Evolutionary conservation across 2,113 vertebrate genomes (phyloP), one percentile per base, ranked within the genome.

Genomic region (Tenebrosternarchus preto): DNA sequence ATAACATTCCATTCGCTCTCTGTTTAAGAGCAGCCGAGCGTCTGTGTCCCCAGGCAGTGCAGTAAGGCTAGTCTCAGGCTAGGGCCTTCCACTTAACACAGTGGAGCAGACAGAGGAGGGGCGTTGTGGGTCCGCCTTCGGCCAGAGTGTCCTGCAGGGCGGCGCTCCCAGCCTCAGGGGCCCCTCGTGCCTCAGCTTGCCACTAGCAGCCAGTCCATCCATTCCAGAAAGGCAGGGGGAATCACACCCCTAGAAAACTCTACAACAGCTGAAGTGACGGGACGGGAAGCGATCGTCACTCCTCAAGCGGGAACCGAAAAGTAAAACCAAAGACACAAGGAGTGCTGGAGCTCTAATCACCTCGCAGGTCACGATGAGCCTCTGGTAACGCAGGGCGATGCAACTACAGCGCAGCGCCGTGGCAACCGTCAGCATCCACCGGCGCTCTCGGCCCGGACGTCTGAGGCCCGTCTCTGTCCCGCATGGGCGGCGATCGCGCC

Each of bases 241-340:
- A 31, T 31, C n/a, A 33, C 36, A 20, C 39, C 60, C 25, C 17
- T 73, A 68, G 24, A 67, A 33, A 77, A 46, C 69, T 64, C 24
- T 57, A 68, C 43, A 56, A 39, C n/a, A 67, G 24, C 61, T 31
- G 69, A 27, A 80, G 43, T 46, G 20, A 80, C 50, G 31, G 22
- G 6, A 61, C 12, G 19, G 50, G 73, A 77, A 71, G n/a, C 11
- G 50, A 84, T 76, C 60, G 24, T 20, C 67, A 82, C 19, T 76
- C 53, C 79, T 31, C 29, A 50, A 50, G 11, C 12, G 43, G 11
- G n/a, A 71, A 64, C 0, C 15, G 43, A 33, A 31, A 55, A 43
- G 61, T 61, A 24, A 63, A 27, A 25, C 29, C 61, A 53, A 19
- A 29, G 9, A 70, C 19, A 20, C 70, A 16, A 27, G 24, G 4